Percentiles rank a stretch among this genome's conserved stretches.
Conservation (phyloP, 2,113 vertebrate species). For the Eleginops maclovinus region DNA sequence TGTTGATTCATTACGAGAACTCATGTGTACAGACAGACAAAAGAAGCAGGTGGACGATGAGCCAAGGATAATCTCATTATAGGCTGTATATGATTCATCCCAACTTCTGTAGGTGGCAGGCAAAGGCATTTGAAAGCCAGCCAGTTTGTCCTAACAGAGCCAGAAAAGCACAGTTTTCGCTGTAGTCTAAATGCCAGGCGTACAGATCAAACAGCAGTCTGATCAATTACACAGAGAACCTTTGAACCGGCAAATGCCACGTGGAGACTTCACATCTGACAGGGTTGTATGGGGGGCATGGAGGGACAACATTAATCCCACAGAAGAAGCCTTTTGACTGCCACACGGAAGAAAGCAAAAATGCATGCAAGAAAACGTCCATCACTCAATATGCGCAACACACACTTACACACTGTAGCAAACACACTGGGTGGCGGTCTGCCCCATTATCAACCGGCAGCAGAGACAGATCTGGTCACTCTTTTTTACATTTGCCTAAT, state of each 20-base stretch:
- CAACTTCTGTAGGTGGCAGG: constrained; percentile 18
- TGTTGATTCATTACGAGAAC: constrained; percentile 31
- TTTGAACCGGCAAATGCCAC: constrained; percentile 74
- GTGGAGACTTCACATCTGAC: constrained; percentile 55
- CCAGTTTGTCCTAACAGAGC: constrained; percentile 36
- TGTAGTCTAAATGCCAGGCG: constrained; percentile 70
- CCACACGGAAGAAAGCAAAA: neutral
- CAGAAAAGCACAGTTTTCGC: constrained; percentile 39
- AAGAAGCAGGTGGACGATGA: neutral
- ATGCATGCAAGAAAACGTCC: neutral
- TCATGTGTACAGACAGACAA: neutral
- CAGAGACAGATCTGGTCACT: constrained; percentile 56
- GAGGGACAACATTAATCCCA: constrained; percentile 45
- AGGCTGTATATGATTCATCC: constrained; percentile 17
- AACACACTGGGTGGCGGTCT: constrained; percentile 1
- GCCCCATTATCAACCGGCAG: constrained; percentile 28
- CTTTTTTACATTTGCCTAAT: constrained; percentile 47
- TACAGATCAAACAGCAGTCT: constrained; percentile 72
- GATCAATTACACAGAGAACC: constrained; percentile 75
- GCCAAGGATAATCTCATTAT: constrained; percentile 40
- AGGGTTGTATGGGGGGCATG: constrained; percentile 30
- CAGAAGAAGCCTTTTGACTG: constrained; percentile 10
- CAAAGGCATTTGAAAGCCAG: constrained; percentile 42
- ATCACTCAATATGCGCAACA: constrained; percentile 13
- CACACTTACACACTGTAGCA: neutral